Base-by-base conservation (phyloP, 2,888 invertebrate species). In the Caenorhabditis angaria region DNA sequence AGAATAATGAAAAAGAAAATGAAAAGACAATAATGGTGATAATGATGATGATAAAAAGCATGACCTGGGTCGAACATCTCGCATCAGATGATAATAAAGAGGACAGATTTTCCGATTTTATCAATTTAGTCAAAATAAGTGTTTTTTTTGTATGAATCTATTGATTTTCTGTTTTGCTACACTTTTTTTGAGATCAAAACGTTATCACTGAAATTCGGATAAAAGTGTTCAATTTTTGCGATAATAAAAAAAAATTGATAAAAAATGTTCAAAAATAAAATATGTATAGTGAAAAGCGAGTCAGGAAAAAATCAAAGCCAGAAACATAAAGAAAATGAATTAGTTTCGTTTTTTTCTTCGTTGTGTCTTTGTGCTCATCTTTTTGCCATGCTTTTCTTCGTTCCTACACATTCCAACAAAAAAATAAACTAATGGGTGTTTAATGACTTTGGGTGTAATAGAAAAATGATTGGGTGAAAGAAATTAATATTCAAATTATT, bases 321-420 rank as follows among this genome's bases (percentile, higher is more conserved):
- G 41, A 41, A 41, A 41, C 41, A 41, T 41, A 41, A 41, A 41
- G 41, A 41, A 41, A 41, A 41, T 41, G 41, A 41, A 41, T 41
- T 41, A 41, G 41, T 41, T 41, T 41, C 41, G 41, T 41, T 41
- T 41, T 41, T 32, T 32, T 41, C 18, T 41, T n/a, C n/a, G n/a
- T n/a, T n/a, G n/a, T 41, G 41, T 41, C 18, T 41, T 41, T 41
- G n/a, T n/a, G 41, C 41, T 41, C 41, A 41, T 41, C 41, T 41
- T 41, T 41, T 41, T 14, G 14, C 41, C 10, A 41, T 12, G 8
- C 14, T 41, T 41, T 14, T 41, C 41, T 18, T 18, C 18, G 41
- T 18, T 12, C 14, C 41, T 5, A 18, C 18, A 41, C 41, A 41
- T 41, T 41, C 3, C 10, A 10, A 41, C 2, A 41, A 18, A 41